These are phyloP conservation scores for Pheosia gnoma DNA, from an alignment of 2,888 invertebrate species.

Conservation along the genomic window DNA sequence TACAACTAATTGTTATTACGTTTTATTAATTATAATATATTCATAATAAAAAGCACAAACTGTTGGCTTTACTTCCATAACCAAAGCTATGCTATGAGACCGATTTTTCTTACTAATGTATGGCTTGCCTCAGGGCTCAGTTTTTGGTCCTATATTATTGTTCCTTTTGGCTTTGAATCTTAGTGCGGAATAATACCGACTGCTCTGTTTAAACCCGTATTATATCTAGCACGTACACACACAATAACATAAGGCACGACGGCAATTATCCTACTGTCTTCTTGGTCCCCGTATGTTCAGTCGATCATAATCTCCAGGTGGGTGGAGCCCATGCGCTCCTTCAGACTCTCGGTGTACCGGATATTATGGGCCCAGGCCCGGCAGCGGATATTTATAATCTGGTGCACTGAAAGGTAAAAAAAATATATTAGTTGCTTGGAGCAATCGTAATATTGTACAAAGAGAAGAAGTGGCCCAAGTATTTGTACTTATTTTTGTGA, in stretches of 20 bases:
- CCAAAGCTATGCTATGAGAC: background rate
- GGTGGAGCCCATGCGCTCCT: conserved; percentile 74
- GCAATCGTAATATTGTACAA: no score
- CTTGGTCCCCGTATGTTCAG: conserved; percentile 45
- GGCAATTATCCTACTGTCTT: conserved; percentile 6
- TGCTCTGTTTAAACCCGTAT: background rate
- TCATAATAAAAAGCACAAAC: background rate
- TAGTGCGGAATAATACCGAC: background rate
- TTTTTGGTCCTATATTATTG: background rate
- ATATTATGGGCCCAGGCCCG: conserved; percentile 89
- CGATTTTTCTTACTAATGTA: background rate
- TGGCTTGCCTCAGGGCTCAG: background rate
- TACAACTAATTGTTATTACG: background rate
- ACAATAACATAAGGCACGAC: conserved; percentile 16
- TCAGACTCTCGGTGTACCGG: conserved; percentile 74
- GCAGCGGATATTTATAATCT: conserved; percentile 87
- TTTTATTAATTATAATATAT: no score
- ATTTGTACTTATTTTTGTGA: no score
- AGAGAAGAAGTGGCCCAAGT: no score
- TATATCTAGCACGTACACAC: conserved; percentile 4
- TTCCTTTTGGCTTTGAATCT: no score
- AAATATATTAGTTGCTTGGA: background rate
- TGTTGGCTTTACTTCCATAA: background rate
- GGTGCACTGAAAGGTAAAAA: conserved; percentile 75
- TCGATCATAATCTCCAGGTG: conserved; percentile 79